Conservation (phyloP, 2,113 vertebrate genomes). For the Tetrax tetrax region DNA sequence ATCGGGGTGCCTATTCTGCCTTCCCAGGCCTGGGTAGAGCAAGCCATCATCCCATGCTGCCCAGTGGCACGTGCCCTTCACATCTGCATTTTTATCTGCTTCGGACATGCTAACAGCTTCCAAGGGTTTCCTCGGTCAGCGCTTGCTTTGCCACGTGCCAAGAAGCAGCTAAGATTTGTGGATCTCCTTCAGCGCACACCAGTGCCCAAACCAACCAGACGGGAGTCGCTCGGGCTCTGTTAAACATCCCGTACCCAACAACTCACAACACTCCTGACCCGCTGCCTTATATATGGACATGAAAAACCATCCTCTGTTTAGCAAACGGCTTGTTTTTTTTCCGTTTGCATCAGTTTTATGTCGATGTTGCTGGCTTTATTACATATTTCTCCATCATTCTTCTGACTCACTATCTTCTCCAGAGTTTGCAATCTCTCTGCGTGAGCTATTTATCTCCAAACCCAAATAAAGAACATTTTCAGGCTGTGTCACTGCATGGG, state of each 20-base stretch:
- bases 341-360: not conserved
- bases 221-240: not conserved
- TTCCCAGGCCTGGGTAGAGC: not conserved
- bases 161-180: not conserved
- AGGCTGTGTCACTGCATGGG: not conserved
- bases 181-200: accelerated
- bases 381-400: not conserved
- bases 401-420: not conserved
- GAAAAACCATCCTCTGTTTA: not conserved
- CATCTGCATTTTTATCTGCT: not conserved
- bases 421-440: not conserved
- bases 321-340: not conserved
- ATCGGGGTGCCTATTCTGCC: not conserved
- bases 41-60: no score
- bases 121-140: not conserved
- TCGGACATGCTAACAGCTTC: not conserved
- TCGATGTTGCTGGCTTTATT: not conserved
- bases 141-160: not conserved
- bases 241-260: no score
- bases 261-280: not conserved
- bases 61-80: accelerated
- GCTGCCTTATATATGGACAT: accelerated
- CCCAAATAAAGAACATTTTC: conserved; percentile 24
- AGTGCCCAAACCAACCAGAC: no score
- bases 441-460: conserved; percentile 22